Evolutionary conservation across 1,140 invertebrate genomes (phyloP), one percentile per base, ranked within the genome.

Genomic region (Caerostris darwini): DNA sequence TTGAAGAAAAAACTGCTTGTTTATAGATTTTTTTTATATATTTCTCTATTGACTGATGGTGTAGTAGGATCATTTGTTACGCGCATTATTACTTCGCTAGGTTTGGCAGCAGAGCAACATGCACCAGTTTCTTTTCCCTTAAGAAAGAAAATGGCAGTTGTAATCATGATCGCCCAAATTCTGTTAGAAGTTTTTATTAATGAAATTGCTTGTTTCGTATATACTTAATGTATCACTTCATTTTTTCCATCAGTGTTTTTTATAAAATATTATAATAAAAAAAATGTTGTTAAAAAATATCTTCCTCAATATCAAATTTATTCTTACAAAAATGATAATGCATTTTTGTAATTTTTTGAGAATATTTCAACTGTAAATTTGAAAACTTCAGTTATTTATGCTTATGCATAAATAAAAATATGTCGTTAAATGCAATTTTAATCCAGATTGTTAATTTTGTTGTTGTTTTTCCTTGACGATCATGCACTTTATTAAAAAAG

Each of bases 1-100:
- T 12, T 53, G 83, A 86, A 86, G 57, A 86, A 86, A n/a, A 81
- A 81, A 34, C n/a, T 64, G 53, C 61, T 53, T 53, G 56, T 19
- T 64, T 64, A 67, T 53, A 64, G 59, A 64, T 61, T 64, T 61
- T 7, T 64, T 17, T 50, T 61, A 54, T 8, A 85, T 57, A 34
- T 50, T 58, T 61, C 54, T 54, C 6, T 88, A 88, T 88, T 88
- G 86, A 88, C 86, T 88, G 86, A 88, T 88, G 86, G 50, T 88
- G 19, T 34, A 64, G 59, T 34, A 34, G 56, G 7, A 61, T 50
- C 58, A 88, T 88, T 88, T 88, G 61, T 88, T 88, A 88, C 56
- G 50, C 14, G 54, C 34, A 19, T 58, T 83, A 83, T 57, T 57
- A 58, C 82, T 8, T 56, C 54, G 5, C 19, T 54, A 19, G 58